Evolutionary conservation across 2,113 vertebrate genomes (phyloP).

Genomic region (Menura novaehollandiae): DNA sequence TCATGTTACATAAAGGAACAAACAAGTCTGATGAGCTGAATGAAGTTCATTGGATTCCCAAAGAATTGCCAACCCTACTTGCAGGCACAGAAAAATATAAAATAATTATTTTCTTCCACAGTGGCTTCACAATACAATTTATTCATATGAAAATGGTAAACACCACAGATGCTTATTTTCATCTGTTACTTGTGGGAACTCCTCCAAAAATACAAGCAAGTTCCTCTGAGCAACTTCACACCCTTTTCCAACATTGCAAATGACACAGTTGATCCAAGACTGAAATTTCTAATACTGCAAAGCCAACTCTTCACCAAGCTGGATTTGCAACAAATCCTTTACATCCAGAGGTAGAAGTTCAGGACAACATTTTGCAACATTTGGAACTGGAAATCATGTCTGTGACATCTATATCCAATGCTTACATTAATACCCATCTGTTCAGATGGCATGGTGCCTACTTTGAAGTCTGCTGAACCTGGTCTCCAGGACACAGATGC

Average conservation of each 20-base stretch:
- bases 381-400: constrained; percentile 21
- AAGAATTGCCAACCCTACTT: neutral
- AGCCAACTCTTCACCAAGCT: constrained; percentile 8
- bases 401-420: neutral
- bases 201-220: neutral
- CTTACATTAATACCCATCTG: constrained; percentile 62
- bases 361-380: constrained; percentile 25
- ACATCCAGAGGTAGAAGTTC: constrained; percentile 26
- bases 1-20: neutral
- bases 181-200: neutral
- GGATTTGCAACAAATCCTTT: constrained; percentile 46
- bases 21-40: neutral
- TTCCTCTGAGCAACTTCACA: neutral
- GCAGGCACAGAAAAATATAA: neutral
- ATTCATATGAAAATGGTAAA: neutral
- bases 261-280: neutral
- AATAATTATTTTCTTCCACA: neutral
- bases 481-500: neutral
- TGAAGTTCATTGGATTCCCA: neutral
- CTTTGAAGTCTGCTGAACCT: neutral
- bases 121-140: neutral
- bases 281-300: constrained; percentile 9
- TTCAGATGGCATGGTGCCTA: neutral
- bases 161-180: neutral
- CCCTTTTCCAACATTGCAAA: neutral